Base-by-base conservation (phyloP, 1,140 invertebrate genomes). In the Pristionchus pacificus region DNA sequence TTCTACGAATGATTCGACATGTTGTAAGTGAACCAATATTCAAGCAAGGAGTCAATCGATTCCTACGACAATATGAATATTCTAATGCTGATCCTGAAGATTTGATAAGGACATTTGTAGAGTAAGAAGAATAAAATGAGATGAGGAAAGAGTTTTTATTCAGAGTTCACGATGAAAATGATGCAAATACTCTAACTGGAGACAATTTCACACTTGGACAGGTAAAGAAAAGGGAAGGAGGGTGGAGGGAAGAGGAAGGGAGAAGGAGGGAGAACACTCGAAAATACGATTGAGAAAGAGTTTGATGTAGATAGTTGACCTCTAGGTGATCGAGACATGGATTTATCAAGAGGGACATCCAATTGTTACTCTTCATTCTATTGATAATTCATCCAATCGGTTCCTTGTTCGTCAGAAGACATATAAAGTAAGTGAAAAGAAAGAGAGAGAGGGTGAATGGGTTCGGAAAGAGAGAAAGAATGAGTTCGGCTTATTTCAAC, bases 71-170 rank as follows among this genome's bases (percentile, higher is more conserved):
- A 32, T 68, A 62, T 60, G 24, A 59, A 19, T 72, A 72, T 63
- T 59, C 58, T 14, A 72, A 72, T 62, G 71, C 71, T 1, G 65
- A 72, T 62, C 71, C 66, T 31, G 71, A 72, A 32, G 71, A 72
- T 33, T 62, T 72, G 30, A 71, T 72, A 19, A 61, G 62, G 27
- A 65, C 64, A 25, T 49, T 72, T 32, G 24, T 62, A 6, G 64
- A 71, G 69, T 71, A 24, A 70, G 68, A 57, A 57, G n/a, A 14
- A 14, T 70, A 63, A 32, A 61, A 61, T 68, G 1, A 10, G 1
- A 28, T 49, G 29, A 38, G 25, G 28, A 66, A 57, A 66, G 30
- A 49, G 24, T 3, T 15, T 31, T 61, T 58, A 60, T 30, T 19
- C n/a, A n/a, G n/a, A n/a, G n/a, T n/a, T n/a, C n/a, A n/a, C n/a